Percentiles rank a stretch among this genome's conserved stretches.
phyloP scores from a whole-genome alignment of 1,140 invertebrate species.

The Hyposmocoma kahamanoa region DNA sequence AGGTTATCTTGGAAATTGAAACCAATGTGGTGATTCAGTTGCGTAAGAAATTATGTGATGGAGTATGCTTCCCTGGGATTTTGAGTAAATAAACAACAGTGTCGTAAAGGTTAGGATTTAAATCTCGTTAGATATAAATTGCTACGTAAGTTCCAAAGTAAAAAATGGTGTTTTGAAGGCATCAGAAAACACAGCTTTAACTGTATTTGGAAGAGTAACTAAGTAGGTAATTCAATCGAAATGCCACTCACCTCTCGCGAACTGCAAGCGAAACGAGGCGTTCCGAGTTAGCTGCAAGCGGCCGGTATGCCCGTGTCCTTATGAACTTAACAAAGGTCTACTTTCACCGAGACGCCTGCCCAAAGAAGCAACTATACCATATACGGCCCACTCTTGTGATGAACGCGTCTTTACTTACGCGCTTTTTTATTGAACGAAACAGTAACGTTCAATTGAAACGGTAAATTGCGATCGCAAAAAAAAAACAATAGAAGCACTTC shows the following conservation, averaged over 20 bases:
- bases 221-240: slow-evolving; percentile 43
- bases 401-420: slow-evolving; percentile 44
- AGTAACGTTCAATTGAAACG: slow-evolving; percentile 67
- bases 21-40: too few relatives aligned
- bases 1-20: too few relatives aligned
- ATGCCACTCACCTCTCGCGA: slow-evolving; percentile 58
- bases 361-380: slow-evolving; percentile 56
- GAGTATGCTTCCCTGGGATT: too few relatives aligned
- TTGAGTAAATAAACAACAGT: too few relatives aligned
- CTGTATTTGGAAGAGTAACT: slow-evolving; percentile 41
- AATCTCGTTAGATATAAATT: too few relatives aligned
- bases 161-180: slow-evolving; percentile 22
- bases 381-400: slow-evolving; percentile 54
- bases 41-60: too few relatives aligned
- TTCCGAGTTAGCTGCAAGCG: slow-evolving; percentile 49
- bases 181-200: slow-evolving; percentile 35
- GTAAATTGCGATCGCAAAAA: slow-evolving; percentile 53
- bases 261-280: slow-evolving; percentile 54
- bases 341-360: slow-evolving; percentile 60
- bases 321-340: slow-evolving; percentile 68
- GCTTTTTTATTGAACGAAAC: slow-evolving; percentile 61
- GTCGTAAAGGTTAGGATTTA: too few relatives aligned
- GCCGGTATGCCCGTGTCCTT: slow-evolving; percentile 44
- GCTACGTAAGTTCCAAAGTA: too few relatives aligned
- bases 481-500: slow-evolving; percentile 45